Evolutionary conservation across 2,797 vertebrate species (phyloP), one percentile per base, ranked within the genome.

Genomic region (Ctenopoma multispine): DNA sequence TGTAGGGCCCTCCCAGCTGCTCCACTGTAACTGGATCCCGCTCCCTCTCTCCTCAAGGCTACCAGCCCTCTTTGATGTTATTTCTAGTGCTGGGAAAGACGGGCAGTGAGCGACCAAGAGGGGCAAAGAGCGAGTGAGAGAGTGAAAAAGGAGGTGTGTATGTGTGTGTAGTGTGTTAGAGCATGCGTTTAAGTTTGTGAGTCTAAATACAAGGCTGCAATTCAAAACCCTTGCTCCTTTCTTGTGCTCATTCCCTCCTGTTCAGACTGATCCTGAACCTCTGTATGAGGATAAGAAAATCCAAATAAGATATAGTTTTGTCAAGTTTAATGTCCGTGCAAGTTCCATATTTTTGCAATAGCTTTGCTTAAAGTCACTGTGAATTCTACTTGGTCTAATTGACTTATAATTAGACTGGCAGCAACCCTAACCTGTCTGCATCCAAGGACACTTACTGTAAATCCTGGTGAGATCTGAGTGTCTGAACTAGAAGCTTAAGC

Each of bases 11-110:
- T 87, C 90, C 92, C 93, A 93, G 94, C 95, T 94, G 93, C 94
- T 95, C 72, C 70, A 36, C 73, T 94, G 95, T 95, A 96, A 96
- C 93, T 87, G 82, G 95, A 96, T 91, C 90, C 76, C 3, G 7
- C 88, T 81, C 72, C 66, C 75, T 78, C 89, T 80, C 88, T 93
- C 91, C 93, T 94, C 94, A 95, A 94, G 94, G 93, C 94, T 87
- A 85, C 80, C 84, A 73, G 31, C 80, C 77, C 85, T 78, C 93
- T 95, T 94, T 96, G 95, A 96, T 96, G 95, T 95, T 95, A 95
- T 95, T 97, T 96, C 94, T 90, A 95, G 94, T 87, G 82, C 87
- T 92, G 89, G 92, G 93, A 92, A 92, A 90, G 88, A 90, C 87
- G 84, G 90, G 87, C 79, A 88, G 82, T 88, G 77, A 80, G 87